Percentiles rank a stretch among this genome's conserved stretches.
These are phyloP conservation scores for Drosophila equinoxialis DNA, from an alignment of 1,140 invertebrate species.

Conservation along the genomic window DNA sequence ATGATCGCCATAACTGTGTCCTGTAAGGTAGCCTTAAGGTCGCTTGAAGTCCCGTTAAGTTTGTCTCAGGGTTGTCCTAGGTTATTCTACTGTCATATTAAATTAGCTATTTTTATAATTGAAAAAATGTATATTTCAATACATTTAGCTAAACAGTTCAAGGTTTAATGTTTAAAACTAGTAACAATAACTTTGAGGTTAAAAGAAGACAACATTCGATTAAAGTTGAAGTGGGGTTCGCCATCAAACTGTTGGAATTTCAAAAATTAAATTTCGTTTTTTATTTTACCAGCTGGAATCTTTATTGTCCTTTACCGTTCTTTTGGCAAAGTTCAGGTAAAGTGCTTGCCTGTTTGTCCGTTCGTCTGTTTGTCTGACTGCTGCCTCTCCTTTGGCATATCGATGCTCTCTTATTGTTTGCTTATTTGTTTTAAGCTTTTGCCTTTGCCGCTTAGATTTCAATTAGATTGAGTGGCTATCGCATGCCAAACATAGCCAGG, in stretches of 20 bases:
- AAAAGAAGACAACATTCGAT: neutral
- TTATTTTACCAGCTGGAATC: neutral
- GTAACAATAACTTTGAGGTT: neutral
- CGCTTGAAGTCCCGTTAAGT: no score
- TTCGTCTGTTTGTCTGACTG: neutral
- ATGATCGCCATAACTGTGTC: neutral
- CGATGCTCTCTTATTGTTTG: constrained; percentile 40
- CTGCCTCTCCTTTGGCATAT: neutral
- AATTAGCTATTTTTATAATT: neutral
- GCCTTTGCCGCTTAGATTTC: constrained; percentile 56
- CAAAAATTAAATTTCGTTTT: neutral
- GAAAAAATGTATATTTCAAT: neutral
- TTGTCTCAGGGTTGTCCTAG: no score
- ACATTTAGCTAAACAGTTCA: neutral
- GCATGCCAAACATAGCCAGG: constrained; percentile 51
- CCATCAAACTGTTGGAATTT: neutral
- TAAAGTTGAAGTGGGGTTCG: no score
- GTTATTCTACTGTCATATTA: no score
- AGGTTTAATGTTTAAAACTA: neutral
- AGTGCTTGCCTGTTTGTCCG: neutral
- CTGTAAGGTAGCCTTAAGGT: no score
- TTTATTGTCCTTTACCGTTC: neutral
- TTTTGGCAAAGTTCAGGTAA: constrained; percentile 7
- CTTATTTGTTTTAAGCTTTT: constrained; percentile 41
- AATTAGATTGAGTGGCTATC: constrained; percentile 63